These are phyloP conservation scores for Uropsilus gracilis DNA, from an alignment of 2,113 vertebrate species.

Conservation along the genomic window DNA sequence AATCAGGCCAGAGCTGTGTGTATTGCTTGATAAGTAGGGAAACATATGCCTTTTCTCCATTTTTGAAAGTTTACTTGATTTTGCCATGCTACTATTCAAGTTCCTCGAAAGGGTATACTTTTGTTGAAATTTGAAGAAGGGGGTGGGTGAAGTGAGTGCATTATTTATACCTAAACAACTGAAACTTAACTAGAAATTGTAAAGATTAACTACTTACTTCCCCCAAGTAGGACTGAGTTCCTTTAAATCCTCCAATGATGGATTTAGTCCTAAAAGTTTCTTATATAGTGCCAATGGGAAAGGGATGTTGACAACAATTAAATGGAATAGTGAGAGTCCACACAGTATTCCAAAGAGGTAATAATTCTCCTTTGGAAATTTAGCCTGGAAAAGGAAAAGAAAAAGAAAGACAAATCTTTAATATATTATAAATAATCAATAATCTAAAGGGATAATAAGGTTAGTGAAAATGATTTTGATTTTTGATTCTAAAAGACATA, in stretches of 20 bases:
- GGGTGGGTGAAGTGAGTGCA: too few relatives aligned
- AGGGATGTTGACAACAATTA: slow-evolving; percentile 93
- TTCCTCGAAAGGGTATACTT: neutral
- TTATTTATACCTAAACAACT: neutral
- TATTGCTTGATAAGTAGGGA: neutral
- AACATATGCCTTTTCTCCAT: neutral
- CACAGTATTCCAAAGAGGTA: slow-evolving; percentile 75
- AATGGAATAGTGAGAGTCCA: slow-evolving; percentile 91
- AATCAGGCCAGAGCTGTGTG: neutral
- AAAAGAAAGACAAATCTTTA: neutral
- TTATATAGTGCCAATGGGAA: slow-evolving; percentile 96
- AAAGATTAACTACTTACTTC: slow-evolving; percentile 85
- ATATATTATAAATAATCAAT: neutral
- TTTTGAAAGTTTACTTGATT: slow-evolving; percentile 35
- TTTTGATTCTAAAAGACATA: slow-evolving; percentile 24
- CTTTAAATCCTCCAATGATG: slow-evolving; percentile 92
- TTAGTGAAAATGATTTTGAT: neutral
- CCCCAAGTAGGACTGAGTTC: slow-evolving; percentile 95
- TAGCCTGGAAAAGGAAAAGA: slow-evolving; percentile 63
- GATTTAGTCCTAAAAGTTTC: slow-evolving; percentile 91
- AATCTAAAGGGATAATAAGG: slow-evolving; percentile 4
- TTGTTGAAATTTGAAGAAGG: slow-evolving; percentile 30
- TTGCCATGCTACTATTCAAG: neutral
- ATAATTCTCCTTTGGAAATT: slow-evolving; percentile 81
- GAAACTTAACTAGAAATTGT: neutral